These are phyloP conservation scores for Diaphora mendica DNA, from an alignment of 2,888 invertebrate species.

Conservation along the genomic window DNA sequence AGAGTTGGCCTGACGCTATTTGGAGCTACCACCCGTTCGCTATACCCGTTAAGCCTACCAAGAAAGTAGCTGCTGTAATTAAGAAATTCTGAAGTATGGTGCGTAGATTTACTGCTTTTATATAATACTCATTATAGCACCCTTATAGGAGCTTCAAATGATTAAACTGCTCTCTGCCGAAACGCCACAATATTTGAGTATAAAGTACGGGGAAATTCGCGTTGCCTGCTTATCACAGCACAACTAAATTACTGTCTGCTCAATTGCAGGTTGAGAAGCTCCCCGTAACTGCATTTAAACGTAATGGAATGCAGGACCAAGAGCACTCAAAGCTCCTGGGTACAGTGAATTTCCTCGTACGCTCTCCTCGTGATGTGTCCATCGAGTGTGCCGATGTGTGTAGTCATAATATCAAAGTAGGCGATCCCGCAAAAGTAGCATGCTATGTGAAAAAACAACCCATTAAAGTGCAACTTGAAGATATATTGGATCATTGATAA, in stretches of 20 bases:
- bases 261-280: constrained; percentile 79
- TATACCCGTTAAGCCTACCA: constrained; percentile 70
- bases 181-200: not conserved
- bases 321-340: constrained; percentile 76
- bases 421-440: constrained; percentile 74
- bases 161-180: not conserved
- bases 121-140: not conserved
- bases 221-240: constrained; percentile 34
- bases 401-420: constrained; percentile 54
- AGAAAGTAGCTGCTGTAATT: constrained; percentile 69
- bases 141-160: not conserved
- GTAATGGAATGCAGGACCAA: constrained; percentile 82
- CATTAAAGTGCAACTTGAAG: constrained; percentile 70
- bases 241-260: constrained; percentile 68
- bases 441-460: constrained; percentile 60
- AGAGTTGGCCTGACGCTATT: constrained; percentile 68
- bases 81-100: constrained; percentile 65
- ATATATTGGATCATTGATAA: constrained; percentile 62
- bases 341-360: constrained; percentile 72
- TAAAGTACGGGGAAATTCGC: constrained; percentile 37
- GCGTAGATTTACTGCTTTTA: constrained; percentile 55
- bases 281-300: constrained; percentile 80
- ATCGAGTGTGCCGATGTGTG: constrained; percentile 66
- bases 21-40: constrained; percentile 67
- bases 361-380: constrained; percentile 72